A percentile compares a stretch with the other conserved stretches of the same genome.
These are phyloP conservation scores for Cephus nigrinus DNA, from an alignment of 2,888 invertebrate species.

Conservation along the genomic window DNA sequence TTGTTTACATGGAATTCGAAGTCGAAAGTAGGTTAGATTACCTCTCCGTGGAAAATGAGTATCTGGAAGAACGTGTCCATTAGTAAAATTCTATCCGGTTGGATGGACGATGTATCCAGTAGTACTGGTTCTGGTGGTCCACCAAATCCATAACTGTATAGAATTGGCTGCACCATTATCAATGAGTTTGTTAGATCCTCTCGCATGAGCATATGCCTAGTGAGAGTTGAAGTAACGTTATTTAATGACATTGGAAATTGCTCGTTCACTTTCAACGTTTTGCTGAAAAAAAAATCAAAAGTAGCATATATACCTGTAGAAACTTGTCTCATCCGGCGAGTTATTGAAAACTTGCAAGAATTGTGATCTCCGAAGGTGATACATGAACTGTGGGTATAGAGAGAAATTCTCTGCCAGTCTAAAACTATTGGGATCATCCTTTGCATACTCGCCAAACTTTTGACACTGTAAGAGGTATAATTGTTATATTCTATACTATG, in stretches of 20 bases:
- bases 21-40: constrained; percentile 56
- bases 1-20: constrained; percentile 4
- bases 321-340: constrained; percentile 99
- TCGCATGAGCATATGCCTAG: constrained; percentile 94
- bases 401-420: constrained; percentile 96
- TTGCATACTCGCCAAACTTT: constrained; percentile 98
- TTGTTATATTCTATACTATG: not conserved
- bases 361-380: constrained; percentile 96
- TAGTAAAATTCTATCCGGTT: constrained; percentile 94
- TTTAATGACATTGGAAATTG: constrained; percentile 16
- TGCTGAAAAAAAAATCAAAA: not conserved
- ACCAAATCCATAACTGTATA: constrained; percentile 98
- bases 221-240: constrained; percentile 27
- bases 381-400: constrained; percentile 99
- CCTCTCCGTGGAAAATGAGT: constrained; percentile 98
- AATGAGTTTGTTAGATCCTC: constrained; percentile 97
- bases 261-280: not conserved
- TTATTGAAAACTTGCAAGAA: constrained; percentile 99
- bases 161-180: constrained; percentile 99
- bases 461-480: constrained; percentile 82
- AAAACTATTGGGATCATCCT: constrained; percentile 97
- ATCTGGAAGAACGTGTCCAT: constrained; percentile 99
- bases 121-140: constrained; percentile 98
- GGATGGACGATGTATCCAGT: constrained; percentile 96
- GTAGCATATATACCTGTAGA: constrained; percentile 79